A percentile compares a stretch with the other conserved stretches of the same genome.
Conservation (phyloP, 23 tunicate species). For the Styela plicata region DNA sequence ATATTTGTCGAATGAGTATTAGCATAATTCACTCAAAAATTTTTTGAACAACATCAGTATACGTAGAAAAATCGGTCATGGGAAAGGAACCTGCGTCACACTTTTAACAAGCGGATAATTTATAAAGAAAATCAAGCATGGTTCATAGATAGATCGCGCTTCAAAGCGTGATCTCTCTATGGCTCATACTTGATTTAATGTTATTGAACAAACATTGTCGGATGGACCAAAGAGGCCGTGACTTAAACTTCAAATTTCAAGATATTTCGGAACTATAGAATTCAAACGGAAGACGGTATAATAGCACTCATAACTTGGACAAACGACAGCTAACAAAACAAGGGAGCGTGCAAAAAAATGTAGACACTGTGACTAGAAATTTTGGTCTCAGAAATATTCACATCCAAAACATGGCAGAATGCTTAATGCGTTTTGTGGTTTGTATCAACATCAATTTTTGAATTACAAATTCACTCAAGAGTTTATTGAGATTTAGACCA, state of each 20-base stretch:
- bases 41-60: not conserved
- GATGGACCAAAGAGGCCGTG: not conserved
- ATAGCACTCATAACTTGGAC: not conserved
- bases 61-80: not conserved
- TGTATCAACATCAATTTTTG: too few relatives aligned
- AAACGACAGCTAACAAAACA: not conserved
- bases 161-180: too few relatives aligned
- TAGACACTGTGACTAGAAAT: not conserved
- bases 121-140: too few relatives aligned
- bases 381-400: too few relatives aligned
- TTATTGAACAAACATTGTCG: not conserved
- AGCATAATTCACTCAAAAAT: too few relatives aligned
- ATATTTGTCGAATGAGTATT: not conserved
- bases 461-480: too few relatives aligned
- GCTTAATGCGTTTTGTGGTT: too few relatives aligned
- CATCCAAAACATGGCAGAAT: too few relatives aligned
- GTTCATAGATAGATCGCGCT: too few relatives aligned
- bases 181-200: too few relatives aligned
- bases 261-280: not conserved
- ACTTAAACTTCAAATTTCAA: not conserved
- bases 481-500: too few relatives aligned
- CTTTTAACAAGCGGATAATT: too few relatives aligned
- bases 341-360: not conserved
- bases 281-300: not conserved
- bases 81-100: not conserved